A percentile compares a stretch with the other conserved stretches of the same genome.
Conservation (phyloP, 2,113 vertebrate genomes). For the Shinisaurus crocodilurus region DNA sequence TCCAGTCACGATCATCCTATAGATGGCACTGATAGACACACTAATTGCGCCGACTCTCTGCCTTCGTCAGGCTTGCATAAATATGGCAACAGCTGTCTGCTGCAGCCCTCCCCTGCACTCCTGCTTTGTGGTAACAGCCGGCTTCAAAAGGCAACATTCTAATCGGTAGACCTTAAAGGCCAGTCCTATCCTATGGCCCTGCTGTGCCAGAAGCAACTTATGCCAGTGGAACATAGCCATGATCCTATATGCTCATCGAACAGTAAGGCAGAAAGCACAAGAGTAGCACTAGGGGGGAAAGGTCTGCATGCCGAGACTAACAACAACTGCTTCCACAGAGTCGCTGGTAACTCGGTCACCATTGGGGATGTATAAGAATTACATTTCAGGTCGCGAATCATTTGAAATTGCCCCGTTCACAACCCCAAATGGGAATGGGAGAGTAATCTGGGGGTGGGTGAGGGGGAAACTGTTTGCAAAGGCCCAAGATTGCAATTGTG, state of each 20-base stretch:
- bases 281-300: too few relatives aligned
- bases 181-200: background rate
- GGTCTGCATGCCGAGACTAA: background rate
- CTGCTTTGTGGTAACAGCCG: background rate
- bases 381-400: too few relatives aligned
- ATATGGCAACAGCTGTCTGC: background rate
- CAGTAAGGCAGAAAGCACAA: background rate
- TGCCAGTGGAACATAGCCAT: background rate
- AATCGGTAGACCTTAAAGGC: background rate
- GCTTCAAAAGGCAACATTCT: background rate
- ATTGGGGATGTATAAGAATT: too few relatives aligned
- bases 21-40: background rate
- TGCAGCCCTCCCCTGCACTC: background rate
- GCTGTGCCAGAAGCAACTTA: background rate
- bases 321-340: background rate
- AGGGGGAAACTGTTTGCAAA: too few relatives aligned
- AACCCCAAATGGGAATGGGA: too few relatives aligned
- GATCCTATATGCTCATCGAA: background rate
- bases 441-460: too few relatives aligned
- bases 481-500: too few relatives aligned
- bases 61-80: constrained; percentile 10
- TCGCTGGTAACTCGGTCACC: background rate
- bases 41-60: constrained; percentile 43
- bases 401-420: too few relatives aligned
- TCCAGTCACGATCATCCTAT: constrained; percentile 15